Evolutionary conservation across 2,888 invertebrate genomes (phyloP), one percentile per base, ranked within the genome.

Genomic region (Craniophora ligustri): DNA sequence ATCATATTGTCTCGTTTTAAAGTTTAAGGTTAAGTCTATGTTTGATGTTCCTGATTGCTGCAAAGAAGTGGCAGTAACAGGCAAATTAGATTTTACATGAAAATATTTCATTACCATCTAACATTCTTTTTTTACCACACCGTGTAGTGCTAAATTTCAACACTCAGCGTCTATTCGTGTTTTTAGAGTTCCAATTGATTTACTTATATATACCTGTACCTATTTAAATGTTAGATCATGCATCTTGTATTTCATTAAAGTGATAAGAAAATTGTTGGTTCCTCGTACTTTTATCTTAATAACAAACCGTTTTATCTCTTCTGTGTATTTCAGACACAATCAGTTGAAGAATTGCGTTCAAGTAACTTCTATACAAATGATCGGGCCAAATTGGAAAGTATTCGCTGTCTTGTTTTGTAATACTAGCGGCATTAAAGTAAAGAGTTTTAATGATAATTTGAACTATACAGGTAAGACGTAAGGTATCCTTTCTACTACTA

Each of bases 321-420:
- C n/a, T n/a, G n/a, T n/a, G n/a, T n/a, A n/a, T n/a, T n/a, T n/a
- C n/a, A n/a, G n/a, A n/a, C n/a, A n/a, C n/a, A n/a, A n/a, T n/a
- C n/a, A n/a, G n/a, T n/a, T n/a, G n/a, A n/a, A 53, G 11, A 32
- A 45, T 32, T 40, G 14, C 31, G 42, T 49, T 46, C 3, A 26
- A 51, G 48, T 42, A 68, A 38, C 50, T 39, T 39, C 34, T n/a
- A 23, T 18, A 2, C 15, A 15, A 8, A 26, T 18, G 16, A 26
- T 5, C n/a, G 23, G 36, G 36, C n/a, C 28, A 36, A 66, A 59
- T 44, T 18, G 49, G 16, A 58, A 40, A 48, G 30, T 44, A 16
- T 38, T 56, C n/a, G n/a, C n/a, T n/a, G n/a, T n/a, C n/a, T n/a
- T n/a, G n/a, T n/a, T n/a, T n/a, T n/a, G n/a, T n/a, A n/a, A n/a